Conservation (phyloP, 2,113 vertebrate genomes). For the Himantopus leucocephalus region DNA sequence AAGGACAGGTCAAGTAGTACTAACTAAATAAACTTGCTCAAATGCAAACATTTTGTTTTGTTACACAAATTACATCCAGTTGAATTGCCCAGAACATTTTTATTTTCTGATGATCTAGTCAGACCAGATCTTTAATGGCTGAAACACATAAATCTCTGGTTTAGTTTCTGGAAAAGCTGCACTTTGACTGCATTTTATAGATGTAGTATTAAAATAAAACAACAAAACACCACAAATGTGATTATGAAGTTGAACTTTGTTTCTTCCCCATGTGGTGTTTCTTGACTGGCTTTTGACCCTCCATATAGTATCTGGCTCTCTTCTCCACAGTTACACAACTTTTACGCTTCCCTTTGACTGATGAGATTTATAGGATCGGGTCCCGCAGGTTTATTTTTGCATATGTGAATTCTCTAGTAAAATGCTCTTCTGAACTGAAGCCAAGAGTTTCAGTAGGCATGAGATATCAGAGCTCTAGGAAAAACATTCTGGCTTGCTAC, state of each 20-base stretch:
- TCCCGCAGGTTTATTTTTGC: not conserved
- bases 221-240: not conserved
- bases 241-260: not conserved
- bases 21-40: not conserved
- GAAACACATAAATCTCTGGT: not conserved
- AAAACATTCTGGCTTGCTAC: not conserved
- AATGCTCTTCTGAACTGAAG: not conserved
- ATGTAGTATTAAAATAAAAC: not conserved
- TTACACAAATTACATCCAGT: not conserved
- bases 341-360: not conserved
- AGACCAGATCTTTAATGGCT: not conserved
- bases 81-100: not conserved
- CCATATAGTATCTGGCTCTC: not conserved
- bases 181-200: not conserved
- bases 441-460: not conserved
- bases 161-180: not conserved
- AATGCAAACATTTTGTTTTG: not conserved
- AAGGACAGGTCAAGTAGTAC: not conserved
- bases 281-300: not conserved
- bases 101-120: not conserved
- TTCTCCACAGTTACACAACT: not conserved
- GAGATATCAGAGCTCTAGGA: not conserved
- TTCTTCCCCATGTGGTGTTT: not conserved
- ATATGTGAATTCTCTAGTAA: not conserved
- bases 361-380: not conserved